Evolutionary conservation across 1,140 invertebrate species (phyloP).

Genomic region (Drosophila micromelanica): DNA sequence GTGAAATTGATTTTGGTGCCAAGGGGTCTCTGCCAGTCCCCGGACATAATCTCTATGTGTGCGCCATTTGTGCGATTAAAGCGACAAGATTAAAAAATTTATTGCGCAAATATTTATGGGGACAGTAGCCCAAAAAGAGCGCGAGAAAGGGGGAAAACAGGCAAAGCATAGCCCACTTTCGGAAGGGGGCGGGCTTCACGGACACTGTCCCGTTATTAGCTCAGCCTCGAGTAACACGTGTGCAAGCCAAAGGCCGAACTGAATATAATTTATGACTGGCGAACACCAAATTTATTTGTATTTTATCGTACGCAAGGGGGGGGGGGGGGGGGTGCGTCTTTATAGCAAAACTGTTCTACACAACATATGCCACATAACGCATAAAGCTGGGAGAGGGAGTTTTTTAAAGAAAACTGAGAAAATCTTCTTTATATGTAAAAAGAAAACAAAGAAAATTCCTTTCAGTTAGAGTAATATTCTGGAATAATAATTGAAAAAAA

Average conservation of each 20-base stretch:
- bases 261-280: slow-evolving; percentile 73
- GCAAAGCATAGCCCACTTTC: slow-evolving; percentile 60
- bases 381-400: background rate
- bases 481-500: no score
- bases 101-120: slow-evolving; percentile 84
- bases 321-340: slow-evolving; percentile 17
- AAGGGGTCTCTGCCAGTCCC: slow-evolving; percentile 53
- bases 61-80: slow-evolving; percentile 84
- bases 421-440: background rate
- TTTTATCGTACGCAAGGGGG: slow-evolving; percentile 52
- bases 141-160: slow-evolving; percentile 8
- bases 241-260: slow-evolving; percentile 59
- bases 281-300: slow-evolving; percentile 68
- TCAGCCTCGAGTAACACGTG: slow-evolving; percentile 60
- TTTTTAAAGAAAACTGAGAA: background rate
- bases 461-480: no score
- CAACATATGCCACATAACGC: slow-evolving; percentile 44
- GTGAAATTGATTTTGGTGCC: slow-evolving; percentile 82
- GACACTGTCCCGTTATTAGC: slow-evolving; percentile 74
- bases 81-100: slow-evolving; percentile 85
- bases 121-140: slow-evolving; percentile 51
- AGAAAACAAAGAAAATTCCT: background rate
- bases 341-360: slow-evolving; percentile 3
- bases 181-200: slow-evolving; percentile 52
- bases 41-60: slow-evolving; percentile 52